Conservation (phyloP, 1,140 invertebrate genomes). For the Muscidifurax raptorellus region DNA sequence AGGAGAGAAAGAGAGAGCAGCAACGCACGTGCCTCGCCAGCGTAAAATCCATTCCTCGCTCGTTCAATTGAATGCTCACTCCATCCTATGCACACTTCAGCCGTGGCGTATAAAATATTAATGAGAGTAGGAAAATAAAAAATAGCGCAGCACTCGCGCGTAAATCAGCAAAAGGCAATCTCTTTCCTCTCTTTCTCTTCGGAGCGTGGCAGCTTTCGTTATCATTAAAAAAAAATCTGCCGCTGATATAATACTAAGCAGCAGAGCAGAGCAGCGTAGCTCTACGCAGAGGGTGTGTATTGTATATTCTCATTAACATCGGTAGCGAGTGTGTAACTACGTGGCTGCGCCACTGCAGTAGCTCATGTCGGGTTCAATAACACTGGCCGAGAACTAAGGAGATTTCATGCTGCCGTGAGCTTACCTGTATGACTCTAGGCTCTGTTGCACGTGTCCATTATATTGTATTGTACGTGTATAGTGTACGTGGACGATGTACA, state of each 20-base stretch:
- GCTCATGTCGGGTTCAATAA: conserved; percentile 17
- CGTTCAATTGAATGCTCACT: background rate
- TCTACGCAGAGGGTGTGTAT: no score
- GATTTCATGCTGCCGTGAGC: conserved; percentile 6
- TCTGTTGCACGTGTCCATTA: no score
- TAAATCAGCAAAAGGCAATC: background rate
- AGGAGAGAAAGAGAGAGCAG: no score
- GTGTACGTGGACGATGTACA: background rate
- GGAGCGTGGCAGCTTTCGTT: background rate
- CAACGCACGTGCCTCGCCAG: background rate
- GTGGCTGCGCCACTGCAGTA: background rate
- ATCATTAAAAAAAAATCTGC: background rate
- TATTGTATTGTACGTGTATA: no score
- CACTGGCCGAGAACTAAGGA: conserved; percentile 12
- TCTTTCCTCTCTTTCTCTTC: background rate
- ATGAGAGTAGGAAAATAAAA: no score
- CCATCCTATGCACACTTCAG: background rate
- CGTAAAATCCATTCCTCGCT: background rate
- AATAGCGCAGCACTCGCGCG: no score
- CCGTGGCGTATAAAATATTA: no score
- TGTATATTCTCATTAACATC: background rate
- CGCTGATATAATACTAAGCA: no score
- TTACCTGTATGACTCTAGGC: background rate
- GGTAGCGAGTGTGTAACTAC: background rate
- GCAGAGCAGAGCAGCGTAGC: no score